Conservation (phyloP, 2,797 vertebrate species). For the Apogon talboti region DNA sequence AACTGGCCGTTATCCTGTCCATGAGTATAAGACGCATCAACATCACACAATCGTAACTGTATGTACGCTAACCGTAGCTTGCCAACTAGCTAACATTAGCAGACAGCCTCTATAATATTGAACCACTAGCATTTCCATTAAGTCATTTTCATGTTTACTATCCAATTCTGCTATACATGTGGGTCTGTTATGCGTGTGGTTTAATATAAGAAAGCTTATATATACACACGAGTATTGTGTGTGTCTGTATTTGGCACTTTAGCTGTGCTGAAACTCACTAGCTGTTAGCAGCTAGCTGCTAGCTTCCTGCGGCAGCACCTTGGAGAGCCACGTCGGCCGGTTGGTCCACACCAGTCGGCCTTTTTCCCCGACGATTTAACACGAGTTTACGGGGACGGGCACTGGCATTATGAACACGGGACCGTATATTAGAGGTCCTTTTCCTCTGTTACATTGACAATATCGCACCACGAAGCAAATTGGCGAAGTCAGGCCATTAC, state of each 20-base stretch:
- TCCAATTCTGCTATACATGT: rapidly evolving
- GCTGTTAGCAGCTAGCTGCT: constrained; percentile 14
- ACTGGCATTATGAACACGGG: too few relatives aligned
- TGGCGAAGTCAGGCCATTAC: constrained; percentile 21
- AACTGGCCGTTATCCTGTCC: neutral
- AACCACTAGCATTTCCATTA: neutral
- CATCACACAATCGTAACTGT: constrained; percentile 22
- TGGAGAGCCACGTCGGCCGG: constrained; percentile 77
- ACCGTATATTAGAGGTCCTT: neutral
- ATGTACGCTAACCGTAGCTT: constrained; percentile 17
- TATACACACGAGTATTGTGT: rapidly evolving
- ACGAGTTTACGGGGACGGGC: too few relatives aligned
- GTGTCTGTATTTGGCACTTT: neutral
- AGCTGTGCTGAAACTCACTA: constrained; percentile 9
- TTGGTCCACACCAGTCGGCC: constrained; percentile 41
- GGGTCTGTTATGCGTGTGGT: rapidly evolving
- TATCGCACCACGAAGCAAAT: neutral
- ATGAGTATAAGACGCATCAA: constrained; percentile 17
- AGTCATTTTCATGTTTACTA: neutral
- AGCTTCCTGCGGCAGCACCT: constrained; percentile 33
- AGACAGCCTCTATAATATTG: constrained; percentile 11
- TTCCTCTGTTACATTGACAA: rapidly evolving
- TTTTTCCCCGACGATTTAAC: neutral
- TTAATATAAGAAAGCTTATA: rapidly evolving
- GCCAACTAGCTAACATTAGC: constrained; percentile 33